These are phyloP conservation scores for Antedon mediterranea DNA, from an alignment of 53 echinoderm and acorn worm species.

Conservation along the genomic window DNA sequence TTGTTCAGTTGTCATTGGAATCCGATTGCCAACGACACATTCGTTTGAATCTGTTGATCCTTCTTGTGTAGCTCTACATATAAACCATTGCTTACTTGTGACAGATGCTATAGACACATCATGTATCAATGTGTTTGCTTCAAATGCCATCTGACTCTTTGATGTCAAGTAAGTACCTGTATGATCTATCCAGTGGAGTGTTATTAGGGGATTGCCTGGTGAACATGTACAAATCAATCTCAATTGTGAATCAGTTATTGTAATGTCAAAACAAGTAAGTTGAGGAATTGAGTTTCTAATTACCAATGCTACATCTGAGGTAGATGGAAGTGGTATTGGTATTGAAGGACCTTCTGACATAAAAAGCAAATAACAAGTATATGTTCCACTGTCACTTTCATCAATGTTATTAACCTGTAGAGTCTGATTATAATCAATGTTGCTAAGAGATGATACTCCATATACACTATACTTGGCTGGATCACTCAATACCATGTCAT, in stretches of 20 bases:
- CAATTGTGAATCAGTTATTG: background rate
- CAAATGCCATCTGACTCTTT: background rate
- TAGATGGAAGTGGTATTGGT: background rate
- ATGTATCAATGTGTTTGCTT: background rate
- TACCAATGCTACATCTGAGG: background rate
- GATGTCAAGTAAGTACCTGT: background rate
- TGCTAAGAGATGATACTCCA: background rate
- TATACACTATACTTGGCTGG: background rate
- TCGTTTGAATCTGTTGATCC: background rate
- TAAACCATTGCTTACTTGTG: background rate
- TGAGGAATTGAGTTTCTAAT: background rate
- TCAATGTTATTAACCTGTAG: background rate
- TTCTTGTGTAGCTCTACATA: background rate
- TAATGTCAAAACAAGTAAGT: background rate
- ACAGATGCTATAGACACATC: background rate
- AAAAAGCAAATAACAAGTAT: background rate
- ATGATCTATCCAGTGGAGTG: background rate
- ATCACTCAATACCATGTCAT: background rate
- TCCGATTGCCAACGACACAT: background rate
- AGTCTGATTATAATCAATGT: background rate
- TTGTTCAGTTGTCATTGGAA: no score
- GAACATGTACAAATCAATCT: background rate
- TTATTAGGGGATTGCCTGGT: background rate
- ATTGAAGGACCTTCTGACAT: background rate
- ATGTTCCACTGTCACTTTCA: background rate